Conservation (phyloP, 2,888 invertebrate species). For the Nomada fabriciana region DNA sequence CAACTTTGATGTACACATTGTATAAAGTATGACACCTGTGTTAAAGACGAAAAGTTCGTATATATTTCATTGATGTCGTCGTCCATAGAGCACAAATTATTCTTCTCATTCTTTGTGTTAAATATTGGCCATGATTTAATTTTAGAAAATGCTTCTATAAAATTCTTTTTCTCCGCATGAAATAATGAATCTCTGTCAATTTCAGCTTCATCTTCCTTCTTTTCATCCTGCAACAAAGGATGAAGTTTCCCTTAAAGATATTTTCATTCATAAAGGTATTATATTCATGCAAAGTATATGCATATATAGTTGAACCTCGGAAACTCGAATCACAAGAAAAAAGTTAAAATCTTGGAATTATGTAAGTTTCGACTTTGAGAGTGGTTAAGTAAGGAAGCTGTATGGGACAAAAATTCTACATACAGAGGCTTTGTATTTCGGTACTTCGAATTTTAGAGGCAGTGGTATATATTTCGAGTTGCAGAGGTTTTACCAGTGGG, state of each 20-base stretch:
- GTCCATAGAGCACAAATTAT: conserved; percentile 57
- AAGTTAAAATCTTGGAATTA: too few relatives aligned
- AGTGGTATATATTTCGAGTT: too few relatives aligned
- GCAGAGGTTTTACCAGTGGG: too few relatives aligned
- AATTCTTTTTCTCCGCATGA: conserved; percentile 57
- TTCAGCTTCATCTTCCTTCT: neutral
- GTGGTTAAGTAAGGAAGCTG: too few relatives aligned
- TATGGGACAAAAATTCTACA: too few relatives aligned
- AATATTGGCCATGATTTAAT: conserved; percentile 47
- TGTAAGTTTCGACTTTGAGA: too few relatives aligned
- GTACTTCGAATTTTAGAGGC: too few relatives aligned
- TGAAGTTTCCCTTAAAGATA: conserved; percentile 9
- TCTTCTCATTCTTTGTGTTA: conserved; percentile 17
- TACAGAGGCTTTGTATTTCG: too few relatives aligned
- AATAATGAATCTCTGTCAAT: conserved; percentile 24
- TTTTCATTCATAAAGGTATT: conserved; percentile 14
- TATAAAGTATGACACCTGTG: conserved; percentile 63
- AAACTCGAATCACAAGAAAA: neutral
- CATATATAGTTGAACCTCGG: neutral
- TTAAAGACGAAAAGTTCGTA: conserved; percentile 65
- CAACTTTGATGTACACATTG: neutral
- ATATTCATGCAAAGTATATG: neutral
- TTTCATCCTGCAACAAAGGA: conserved; percentile 7
- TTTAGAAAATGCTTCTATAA: conserved; percentile 68
- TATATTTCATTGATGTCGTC: conserved; percentile 62